Evolutionary conservation across 2,797 vertebrate species (phyloP).

Genomic region (Spinus pinus): DNA sequence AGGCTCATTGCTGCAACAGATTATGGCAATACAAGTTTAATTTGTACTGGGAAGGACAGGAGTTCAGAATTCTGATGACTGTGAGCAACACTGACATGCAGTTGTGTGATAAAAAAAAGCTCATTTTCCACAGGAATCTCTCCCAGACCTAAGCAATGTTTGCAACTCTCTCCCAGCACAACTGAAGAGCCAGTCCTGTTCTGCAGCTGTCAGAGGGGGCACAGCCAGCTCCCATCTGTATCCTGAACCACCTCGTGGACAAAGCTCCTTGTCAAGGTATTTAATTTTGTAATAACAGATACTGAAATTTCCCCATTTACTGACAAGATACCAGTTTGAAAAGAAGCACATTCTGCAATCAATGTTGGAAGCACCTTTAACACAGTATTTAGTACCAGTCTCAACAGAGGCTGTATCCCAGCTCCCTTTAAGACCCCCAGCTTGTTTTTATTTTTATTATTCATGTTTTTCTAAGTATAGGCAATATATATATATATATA

Average conservation of each 20-base stretch:
- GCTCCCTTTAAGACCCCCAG: neutral
- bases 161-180: neutral
- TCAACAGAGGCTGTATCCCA: neutral
- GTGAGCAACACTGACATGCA: neutral
- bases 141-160: neutral
- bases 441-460: neutral
- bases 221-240: neutral
- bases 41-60: neutral
- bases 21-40: neutral
- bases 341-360: neutral
- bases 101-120: neutral
- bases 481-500: neutral
- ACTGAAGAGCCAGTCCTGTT: neutral
- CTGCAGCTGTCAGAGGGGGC: conserved; percentile 8
- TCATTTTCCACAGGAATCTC: neutral
- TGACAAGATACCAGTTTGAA: neutral
- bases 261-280: neutral
- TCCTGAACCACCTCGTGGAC: neutral
- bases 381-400: neutral
- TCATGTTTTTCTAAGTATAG: neutral
- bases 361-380: neutral
- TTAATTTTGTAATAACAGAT: neutral
- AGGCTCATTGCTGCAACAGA: neutral
- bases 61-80: neutral
- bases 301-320: neutral